Percentiles rank a stretch among this genome's conserved stretches.
Conservation (phyloP, 2,888 invertebrate genomes). For the Apodemia zela region DNA sequence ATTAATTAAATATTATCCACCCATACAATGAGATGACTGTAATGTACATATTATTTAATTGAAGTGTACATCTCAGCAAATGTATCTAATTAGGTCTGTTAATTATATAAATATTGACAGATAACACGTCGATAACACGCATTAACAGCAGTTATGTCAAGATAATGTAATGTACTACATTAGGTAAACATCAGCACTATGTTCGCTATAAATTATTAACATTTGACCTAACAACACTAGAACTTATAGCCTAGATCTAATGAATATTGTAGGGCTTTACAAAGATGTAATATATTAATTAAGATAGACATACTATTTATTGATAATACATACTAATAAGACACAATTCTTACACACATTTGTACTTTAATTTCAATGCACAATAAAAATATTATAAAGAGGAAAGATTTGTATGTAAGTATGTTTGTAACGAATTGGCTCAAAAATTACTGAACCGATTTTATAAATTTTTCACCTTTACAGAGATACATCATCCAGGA, state of each 20-base stretch:
- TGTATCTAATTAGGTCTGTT: conserved; percentile 26
- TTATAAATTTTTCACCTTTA: no score
- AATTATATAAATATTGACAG: conserved; percentile 24
- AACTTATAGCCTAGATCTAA: conserved; percentile 5
- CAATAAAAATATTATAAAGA: no score
- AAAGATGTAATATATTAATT: not conserved
- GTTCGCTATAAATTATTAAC: conserved; percentile 9
- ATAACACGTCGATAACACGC: conserved; percentile 8
- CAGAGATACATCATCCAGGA: no score
- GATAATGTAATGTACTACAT: conserved; percentile 13
- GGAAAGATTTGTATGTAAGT: no score
- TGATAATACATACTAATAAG: no score
- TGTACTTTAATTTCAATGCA: no score
- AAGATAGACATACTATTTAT: not conserved
- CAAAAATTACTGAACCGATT: no score
- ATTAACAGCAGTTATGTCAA: conserved; percentile 13
- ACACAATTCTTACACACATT: no score
- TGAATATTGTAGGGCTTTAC: not conserved
- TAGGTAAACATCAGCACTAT: conserved; percentile 15
- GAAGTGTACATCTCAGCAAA: conserved; percentile 26
- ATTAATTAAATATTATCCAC: not conserved
- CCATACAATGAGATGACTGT: not conserved
- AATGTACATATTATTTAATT: not conserved
- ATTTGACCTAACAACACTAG: conserved; percentile 10
- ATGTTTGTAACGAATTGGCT: no score